Base-by-base conservation (phyloP, 2,113 vertebrate genomes). In the Etheostoma cragini region DNA sequence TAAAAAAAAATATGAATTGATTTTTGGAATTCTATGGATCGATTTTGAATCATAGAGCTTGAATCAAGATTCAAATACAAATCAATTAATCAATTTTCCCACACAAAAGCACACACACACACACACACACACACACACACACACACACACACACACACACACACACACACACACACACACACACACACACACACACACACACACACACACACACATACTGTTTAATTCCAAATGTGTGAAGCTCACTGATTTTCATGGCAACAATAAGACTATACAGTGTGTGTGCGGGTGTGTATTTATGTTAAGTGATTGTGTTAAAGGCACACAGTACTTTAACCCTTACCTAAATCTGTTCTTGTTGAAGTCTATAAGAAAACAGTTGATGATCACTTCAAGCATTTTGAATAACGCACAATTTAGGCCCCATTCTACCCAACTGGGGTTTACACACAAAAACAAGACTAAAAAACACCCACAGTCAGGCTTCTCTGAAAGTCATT, bases 321-420 rank as follows among this genome's bases (percentile, higher is more conserved):
- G 65, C 68, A 70, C 62, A 64, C 58, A 66, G 33, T 42, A 66
- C 21, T 81, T 87, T 30, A 87, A 78, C 78, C 67, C 89, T 93
- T 87, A 92, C 91, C 91, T 68, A 79, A n/a, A 46, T 72, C 70
- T 78, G 83, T 61, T 79, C 58, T 65, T 60, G 82, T 3, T 79
- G 84, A 80, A n/a, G 62, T 82, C 91, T 88, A 86, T 16, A 87
- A 89, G 49, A 87, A 47, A 85, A 65, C 63, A 82, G 42, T 52
- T 12, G 45, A 60, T 78, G 76, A 70, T 87, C 72, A 84, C 53
- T 33, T 76, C 78, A 68, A 87, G 68, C 13, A 69, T 82, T 74
- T 56, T 58, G 17, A 47, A 81, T n/a, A 65, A 87, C 54, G 76
- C 22, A 60, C 57, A 49, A 52, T 38, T 85, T 80, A 71, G 17